Percentiles rank a stretch among this genome's conserved stretches.
phyloP scores from a whole-genome alignment of 2,797 vertebrate species.

The Microcaecilia unicolor region DNA sequence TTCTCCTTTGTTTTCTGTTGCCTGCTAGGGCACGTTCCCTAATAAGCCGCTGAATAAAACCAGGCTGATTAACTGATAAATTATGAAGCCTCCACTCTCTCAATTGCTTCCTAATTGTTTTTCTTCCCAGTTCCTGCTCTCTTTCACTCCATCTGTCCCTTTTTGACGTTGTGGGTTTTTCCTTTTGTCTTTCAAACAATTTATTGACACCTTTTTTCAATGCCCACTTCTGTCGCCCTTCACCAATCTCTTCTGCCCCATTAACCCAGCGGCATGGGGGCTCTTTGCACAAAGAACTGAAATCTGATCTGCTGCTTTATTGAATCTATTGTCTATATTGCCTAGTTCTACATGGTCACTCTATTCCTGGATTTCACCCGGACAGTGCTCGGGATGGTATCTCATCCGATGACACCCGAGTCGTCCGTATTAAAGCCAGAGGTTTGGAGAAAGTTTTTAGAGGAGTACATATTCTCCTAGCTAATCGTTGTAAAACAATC shows the following conservation, averaged over 20 bases:
- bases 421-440: no score
- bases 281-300: conserved; percentile 71
- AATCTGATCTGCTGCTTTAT: conserved; percentile 54
- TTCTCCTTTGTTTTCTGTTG: no score
- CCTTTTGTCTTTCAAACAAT: conserved; percentile 75
- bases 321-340: conserved; percentile 40
- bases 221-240: conserved; percentile 63
- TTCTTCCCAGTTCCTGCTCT: conserved; percentile 42
- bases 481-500: no score
- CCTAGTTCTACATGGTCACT: conserved; percentile 31
- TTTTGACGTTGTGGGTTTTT: conserved; percentile 58
- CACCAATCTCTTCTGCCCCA: conserved; percentile 85
- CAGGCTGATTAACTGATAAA: conserved; percentile 27
- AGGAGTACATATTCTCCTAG: no score
- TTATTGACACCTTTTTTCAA: conserved; percentile 62
- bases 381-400: no score
- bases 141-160: conserved; percentile 77
- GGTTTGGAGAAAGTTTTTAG: no score
- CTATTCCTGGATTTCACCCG: conserved; percentile 12
- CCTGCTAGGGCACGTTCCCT: no score
- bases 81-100: conserved; percentile 14
- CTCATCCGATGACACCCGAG: no score
- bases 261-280: conserved; percentile 82
- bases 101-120: conserved; percentile 40
- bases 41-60: no score